Evolutionary conservation across 2,797 vertebrate species (phyloP).

Genomic region (Molossus alvarezi): DNA sequence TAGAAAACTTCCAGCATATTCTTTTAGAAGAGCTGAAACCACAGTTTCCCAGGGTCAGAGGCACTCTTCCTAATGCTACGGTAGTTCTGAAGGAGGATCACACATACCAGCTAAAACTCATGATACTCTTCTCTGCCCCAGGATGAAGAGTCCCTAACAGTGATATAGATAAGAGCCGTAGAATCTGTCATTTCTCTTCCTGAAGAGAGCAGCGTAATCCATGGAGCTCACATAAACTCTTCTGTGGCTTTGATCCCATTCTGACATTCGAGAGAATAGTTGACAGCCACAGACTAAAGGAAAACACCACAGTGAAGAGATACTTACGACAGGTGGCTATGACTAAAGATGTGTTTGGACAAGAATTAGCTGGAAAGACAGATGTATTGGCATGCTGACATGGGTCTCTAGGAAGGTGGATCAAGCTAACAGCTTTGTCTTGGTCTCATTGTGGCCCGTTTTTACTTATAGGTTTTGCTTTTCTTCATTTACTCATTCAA

Average conservation of each 20-base stretch:
- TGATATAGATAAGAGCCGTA: slow-evolving; percentile 73
- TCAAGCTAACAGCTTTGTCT: slow-evolving; percentile 69
- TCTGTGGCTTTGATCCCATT: slow-evolving; percentile 71
- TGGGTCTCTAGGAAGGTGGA: slow-evolving; percentile 63
- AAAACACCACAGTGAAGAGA: slow-evolving; percentile 69
- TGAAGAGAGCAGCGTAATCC: slow-evolving; percentile 76
- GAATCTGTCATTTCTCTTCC: slow-evolving; percentile 73
- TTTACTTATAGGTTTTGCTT: slow-evolving; percentile 56
- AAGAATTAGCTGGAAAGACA: slow-evolving; percentile 79
- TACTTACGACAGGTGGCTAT: slow-evolving; percentile 60
- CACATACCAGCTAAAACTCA: slow-evolving; percentile 32
- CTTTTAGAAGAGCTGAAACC: slow-evolving; percentile 55
- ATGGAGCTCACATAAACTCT: slow-evolving; percentile 73
- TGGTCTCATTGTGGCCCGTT: not conserved
- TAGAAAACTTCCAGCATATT: slow-evolving; percentile 63
- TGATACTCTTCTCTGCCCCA: slow-evolving; percentile 23
- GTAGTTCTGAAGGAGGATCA: slow-evolving; percentile 35
- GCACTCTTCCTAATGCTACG: slow-evolving; percentile 2
- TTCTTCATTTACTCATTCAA: slow-evolving; percentile 61
- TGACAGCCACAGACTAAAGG: slow-evolving; percentile 75
- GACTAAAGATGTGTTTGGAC: slow-evolving; percentile 63
- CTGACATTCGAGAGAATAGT: slow-evolving; percentile 64
- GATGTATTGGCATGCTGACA: not conserved
- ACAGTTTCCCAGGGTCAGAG: slow-evolving; percentile 47
- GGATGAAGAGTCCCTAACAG: slow-evolving; percentile 75